Base-by-base conservation (phyloP, 2,888 invertebrate genomes). In the Autographa gamma region DNA sequence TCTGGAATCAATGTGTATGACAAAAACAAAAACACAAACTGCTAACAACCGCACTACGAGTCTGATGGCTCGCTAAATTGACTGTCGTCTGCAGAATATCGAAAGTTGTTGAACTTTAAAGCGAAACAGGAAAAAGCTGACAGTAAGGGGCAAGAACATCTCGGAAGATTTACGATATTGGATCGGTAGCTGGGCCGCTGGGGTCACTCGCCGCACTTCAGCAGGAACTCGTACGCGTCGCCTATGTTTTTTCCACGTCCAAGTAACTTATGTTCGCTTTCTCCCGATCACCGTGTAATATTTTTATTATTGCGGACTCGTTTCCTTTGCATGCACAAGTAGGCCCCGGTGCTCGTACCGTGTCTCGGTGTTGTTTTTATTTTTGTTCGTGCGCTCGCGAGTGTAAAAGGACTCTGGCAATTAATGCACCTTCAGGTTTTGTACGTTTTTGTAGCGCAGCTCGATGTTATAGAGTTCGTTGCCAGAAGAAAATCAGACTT, bases 91-190 rank as follows among this genome's bases (percentile, higher is more conserved):
- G 81, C 84, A 84, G 83, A 84, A 83, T 82, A 86, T 82, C 76
- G 82, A 85, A 88, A 88, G 90, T 89, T 91, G 87, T 89, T 91
- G 88, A 90, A 90, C 90, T 88, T 85, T 71, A 77, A 81, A 82
- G 80, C 81, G 82, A 85, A 87, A 88, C 88, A 90, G 89, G 89
- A 90, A 90, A 90, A 87, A 81, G 86, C 84, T 86, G 88, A 88
- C 87, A 86, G 83, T 71, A 75, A 78, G 79, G 79, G 85, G 84
- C 81, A 78, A 83, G 80, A 83, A 74, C 86, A 85, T 81, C 85
- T 86, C 82, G 63, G 69, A 76, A 88, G 92, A 91, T 92, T 92
- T 91, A 91, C 89, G 90, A 88, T 84, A 82, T 82, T 82, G 83
- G 85, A 85, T 86, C 89, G 85, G 89, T 88, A 86, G 88, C 87